phyloP scores from a whole-genome alignment of 2,797 vertebrate species.

The Anguilla obscura region DNA sequence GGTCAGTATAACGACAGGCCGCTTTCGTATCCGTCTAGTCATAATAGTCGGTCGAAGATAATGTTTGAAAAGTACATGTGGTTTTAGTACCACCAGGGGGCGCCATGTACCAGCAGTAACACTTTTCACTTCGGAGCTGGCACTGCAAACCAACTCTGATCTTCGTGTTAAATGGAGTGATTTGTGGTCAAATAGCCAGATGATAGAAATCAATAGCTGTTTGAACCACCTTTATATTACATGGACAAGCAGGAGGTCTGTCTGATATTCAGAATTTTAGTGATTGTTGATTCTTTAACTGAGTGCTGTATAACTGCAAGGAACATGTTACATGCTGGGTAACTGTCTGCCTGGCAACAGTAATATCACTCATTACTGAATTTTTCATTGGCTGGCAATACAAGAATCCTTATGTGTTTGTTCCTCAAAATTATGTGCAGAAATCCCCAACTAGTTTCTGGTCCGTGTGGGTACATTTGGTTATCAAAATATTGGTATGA shows the following conservation, averaged over 20 bases:
- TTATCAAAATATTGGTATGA: too few relatives aligned
- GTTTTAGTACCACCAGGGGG: neutral
- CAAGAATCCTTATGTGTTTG: neutral
- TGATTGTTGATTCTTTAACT: neutral
- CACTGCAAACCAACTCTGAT: neutral
- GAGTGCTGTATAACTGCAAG: neutral
- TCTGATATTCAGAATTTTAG: neutral
- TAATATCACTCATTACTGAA: neutral
- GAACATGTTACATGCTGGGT: neutral
- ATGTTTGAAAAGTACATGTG: neutral
- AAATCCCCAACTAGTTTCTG: neutral
- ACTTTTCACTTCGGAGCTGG: neutral
- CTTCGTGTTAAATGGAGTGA: neutral
- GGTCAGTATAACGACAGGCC: neutral
- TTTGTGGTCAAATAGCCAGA: neutral
- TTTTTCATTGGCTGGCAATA: neutral
- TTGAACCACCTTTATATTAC: neutral
- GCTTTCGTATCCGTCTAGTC: neutral
- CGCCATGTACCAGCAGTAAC: neutral
- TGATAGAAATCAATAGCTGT: neutral
- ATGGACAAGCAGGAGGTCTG: neutral
- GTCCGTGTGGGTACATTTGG: neutral
- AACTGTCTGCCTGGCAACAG: neutral
- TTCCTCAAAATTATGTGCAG: neutral
- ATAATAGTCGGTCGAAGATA: neutral